phyloP scores from a whole-genome alignment of 35 echinoderm and acorn worm species.

The Stichopus chloronotus region DNA sequence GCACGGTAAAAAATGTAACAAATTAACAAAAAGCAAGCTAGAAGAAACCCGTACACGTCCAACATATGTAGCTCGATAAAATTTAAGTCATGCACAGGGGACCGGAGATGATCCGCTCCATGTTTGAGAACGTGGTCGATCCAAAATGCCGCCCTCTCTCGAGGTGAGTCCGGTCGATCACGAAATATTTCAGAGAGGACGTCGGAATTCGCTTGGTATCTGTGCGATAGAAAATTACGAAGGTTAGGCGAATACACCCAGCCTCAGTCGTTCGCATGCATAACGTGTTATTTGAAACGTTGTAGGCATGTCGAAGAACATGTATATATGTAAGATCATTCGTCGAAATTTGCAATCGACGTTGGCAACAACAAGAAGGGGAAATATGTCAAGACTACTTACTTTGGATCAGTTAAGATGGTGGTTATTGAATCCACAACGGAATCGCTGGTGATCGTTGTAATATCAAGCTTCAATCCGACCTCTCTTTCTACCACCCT shows the following conservation, averaged over 20 bases:
- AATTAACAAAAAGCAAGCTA: slow-evolving; percentile 13
- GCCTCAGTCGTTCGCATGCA: too few relatives aligned
- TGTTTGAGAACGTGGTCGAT: slow-evolving; percentile 63
- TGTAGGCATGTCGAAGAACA: too few relatives aligned
- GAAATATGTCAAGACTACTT: neutral
- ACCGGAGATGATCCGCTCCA: slow-evolving; percentile 51
- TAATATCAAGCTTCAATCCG: slow-evolving; percentile 47
- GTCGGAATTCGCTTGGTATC: slow-evolving; percentile 16
- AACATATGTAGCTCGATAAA: slow-evolving; percentile 46
- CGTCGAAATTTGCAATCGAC: neutral
- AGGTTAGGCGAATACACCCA: too few relatives aligned
- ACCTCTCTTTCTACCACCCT: slow-evolving; percentile 46
- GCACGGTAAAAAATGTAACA: neutral
- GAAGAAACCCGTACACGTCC: slow-evolving; percentile 60
- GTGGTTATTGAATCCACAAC: slow-evolving; percentile 1
- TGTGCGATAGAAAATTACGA: neutral
- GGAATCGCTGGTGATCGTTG: neutral
- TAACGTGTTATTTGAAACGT: too few relatives aligned
- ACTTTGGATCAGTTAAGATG: slow-evolving; percentile 29
- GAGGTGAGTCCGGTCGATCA: slow-evolving; percentile 58
- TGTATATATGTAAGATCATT: too few relatives aligned
- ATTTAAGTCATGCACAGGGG: slow-evolving; percentile 44
- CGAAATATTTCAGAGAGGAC: slow-evolving; percentile 54
- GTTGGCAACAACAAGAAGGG: neutral
- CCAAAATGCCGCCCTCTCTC: slow-evolving; percentile 63